These are phyloP conservation scores for Marisa cornuarietis DNA, from an alignment of 1,140 invertebrate genomes.

Conservation along the genomic window DNA sequence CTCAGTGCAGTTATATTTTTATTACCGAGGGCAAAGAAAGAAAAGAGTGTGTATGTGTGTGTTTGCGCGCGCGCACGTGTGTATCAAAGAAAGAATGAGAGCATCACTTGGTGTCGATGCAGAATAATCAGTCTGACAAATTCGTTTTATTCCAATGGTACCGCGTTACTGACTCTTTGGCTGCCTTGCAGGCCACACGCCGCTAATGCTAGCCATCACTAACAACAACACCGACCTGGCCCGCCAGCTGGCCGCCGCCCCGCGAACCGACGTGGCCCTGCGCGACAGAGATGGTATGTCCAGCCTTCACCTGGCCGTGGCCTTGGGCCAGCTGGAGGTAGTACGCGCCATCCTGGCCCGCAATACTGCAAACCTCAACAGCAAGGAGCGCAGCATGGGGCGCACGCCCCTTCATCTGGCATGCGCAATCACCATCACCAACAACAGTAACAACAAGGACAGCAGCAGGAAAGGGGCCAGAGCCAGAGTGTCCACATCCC, in stretches of 20 bases:
- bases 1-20: too few relatives aligned
- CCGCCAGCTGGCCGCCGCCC: slow-evolving; percentile 40
- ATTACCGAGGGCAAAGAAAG: too few relatives aligned
- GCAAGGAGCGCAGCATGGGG: slow-evolving; percentile 53
- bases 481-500: too few relatives aligned
- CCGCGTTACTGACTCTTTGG: too few relatives aligned
- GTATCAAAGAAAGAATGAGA: too few relatives aligned
- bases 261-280: slow-evolving; percentile 44
- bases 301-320: slow-evolving; percentile 46
- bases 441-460: too few relatives aligned
- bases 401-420: slow-evolving; percentile 52
- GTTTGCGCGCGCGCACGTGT: too few relatives aligned
- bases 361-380: slow-evolving; percentile 51
- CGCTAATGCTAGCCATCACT: slow-evolving; percentile 44
- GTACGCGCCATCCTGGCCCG: slow-evolving; percentile 47
- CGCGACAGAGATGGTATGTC: slow-evolving; percentile 45
- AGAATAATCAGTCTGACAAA: too few relatives aligned
- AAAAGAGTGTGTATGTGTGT: too few relatives aligned
- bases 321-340: slow-evolving; percentile 41
- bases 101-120: too few relatives aligned
- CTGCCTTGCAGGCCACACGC: slow-evolving; percentile 39
- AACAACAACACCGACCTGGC: slow-evolving; percentile 50
- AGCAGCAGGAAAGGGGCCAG: too few relatives aligned
- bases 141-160: too few relatives aligned
- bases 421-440: slow-evolving; percentile 38